Conservation (phyloP, 2,113 vertebrate genomes). For the Bolborhynchus lineola region DNA sequence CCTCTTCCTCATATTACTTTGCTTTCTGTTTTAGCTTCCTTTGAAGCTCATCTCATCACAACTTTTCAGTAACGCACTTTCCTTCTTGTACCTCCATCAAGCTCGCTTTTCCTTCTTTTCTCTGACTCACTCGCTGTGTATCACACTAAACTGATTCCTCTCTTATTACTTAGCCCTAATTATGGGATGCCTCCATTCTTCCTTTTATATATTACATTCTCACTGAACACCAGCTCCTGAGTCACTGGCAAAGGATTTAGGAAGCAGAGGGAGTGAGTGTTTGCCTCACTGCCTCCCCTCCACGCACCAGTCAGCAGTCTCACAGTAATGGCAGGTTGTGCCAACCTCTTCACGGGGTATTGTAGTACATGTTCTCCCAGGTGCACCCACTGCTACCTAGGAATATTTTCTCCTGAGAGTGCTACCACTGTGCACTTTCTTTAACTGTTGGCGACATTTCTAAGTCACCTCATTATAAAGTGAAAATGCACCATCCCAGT, state of each 20-base stretch:
- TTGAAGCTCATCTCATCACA: neutral
- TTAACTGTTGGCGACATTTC: neutral
- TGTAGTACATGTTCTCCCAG: neutral
- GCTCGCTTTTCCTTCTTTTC: neutral
- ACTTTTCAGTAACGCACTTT: neutral
- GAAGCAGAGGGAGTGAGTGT: neutral
- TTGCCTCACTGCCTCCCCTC: neutral
- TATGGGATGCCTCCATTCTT: slow-evolving; percentile 16
- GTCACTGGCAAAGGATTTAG: neutral
- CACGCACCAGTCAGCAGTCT: neutral
- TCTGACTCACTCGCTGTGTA: neutral
- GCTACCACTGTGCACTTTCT: neutral
- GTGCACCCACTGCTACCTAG: neutral
- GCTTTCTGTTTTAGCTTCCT: slow-evolving; percentile 4
- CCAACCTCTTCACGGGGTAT: fast-evolving
- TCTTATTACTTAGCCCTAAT: slow-evolving; percentile 20
- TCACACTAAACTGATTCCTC: slow-evolving; percentile 33
- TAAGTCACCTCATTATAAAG: neutral
- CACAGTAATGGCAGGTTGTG: fast-evolving
- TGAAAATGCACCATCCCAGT: neutral
- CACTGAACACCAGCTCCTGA: neutral
- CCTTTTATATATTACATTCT: neutral
- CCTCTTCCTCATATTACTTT: neutral
- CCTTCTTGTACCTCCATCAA: neutral
- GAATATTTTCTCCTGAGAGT: neutral